Percentiles rank a stretch among this genome's conserved stretches.
Evolutionary conservation across 64 coral and sea anemone genomes (phyloP).

Genomic region (Platygyra sinensis): DNA sequence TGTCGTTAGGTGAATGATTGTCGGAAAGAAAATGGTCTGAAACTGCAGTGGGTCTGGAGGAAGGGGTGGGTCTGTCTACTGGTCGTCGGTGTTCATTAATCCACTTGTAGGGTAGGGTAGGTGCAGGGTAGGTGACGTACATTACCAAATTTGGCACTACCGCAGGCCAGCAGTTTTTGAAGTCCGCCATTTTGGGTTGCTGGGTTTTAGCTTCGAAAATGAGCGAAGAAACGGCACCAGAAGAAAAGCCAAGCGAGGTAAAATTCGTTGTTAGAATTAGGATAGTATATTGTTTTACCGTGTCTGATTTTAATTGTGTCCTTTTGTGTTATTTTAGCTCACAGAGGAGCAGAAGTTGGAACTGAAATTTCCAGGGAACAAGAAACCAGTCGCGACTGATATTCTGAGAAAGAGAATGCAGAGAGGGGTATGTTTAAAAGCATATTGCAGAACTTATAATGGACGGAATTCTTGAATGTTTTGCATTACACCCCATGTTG

Average conservation of each 20-base stretch:
- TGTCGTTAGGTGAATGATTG: no score
- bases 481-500: neutral
- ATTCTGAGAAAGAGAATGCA: slow-evolving; percentile 92
- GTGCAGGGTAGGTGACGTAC: neutral
- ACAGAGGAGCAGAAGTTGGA: slow-evolving; percentile 93
- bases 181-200: slow-evolving; percentile 7
- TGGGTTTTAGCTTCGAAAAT: neutral
- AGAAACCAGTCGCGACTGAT: slow-evolving; percentile 86
- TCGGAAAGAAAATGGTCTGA: no score
- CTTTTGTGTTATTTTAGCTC: slow-evolving; percentile 57
- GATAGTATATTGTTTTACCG: no score
- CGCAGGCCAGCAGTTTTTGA: neutral
- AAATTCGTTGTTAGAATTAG: neutral
- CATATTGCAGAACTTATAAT: neutral
- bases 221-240: slow-evolving; percentile 26
- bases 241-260: slow-evolving; percentile 34
- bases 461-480: neutral
- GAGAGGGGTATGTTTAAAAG: slow-evolving; percentile 80
- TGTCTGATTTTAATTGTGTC: neutral
- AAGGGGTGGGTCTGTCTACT: no score
- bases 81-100: no score
- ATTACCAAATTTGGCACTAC: neutral
- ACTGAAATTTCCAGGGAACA: slow-evolving; percentile 79
- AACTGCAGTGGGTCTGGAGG: no score
- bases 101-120: neutral